Conservation (phyloP, 2,888 invertebrate genomes). For the Phragmatobia fuliginosa region DNA sequence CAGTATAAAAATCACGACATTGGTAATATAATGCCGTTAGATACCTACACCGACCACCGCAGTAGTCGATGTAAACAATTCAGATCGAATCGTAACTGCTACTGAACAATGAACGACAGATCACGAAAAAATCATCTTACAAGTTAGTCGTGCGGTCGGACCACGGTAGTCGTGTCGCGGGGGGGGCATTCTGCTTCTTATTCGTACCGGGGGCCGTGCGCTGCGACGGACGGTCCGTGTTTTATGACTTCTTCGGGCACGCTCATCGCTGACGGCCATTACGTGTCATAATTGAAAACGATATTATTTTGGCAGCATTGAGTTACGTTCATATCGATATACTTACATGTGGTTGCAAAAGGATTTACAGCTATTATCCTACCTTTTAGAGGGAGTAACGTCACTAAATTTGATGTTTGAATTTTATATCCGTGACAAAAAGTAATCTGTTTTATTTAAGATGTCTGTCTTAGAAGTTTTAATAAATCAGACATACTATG, state of each 20-base stretch:
- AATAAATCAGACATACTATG: not conserved
- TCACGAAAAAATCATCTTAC: constrained; percentile 86
- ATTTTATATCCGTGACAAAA: not conserved
- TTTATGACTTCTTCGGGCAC: constrained; percentile 42
- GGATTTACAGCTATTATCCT: not conserved
- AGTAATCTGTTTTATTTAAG: not conserved
- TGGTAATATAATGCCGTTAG: constrained; percentile 12
- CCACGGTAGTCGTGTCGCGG: constrained; percentile 77
- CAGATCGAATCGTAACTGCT: constrained; percentile 81
- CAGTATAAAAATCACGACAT: constrained; percentile 46
- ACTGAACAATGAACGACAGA: constrained; percentile 84
- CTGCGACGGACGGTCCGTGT: constrained; percentile 34
- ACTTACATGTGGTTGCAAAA: not conserved
- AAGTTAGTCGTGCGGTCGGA: constrained; percentile 77
- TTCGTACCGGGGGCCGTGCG: constrained; percentile 26
- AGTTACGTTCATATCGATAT: not conserved
- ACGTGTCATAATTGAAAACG: constrained; percentile 33
- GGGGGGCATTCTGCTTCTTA: constrained; percentile 41
- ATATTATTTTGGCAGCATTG: constrained; percentile 30
- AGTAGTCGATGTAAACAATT: constrained; percentile 74
- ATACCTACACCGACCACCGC: constrained; percentile 58
- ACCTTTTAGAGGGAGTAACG: not conserved
- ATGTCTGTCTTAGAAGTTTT: not conserved
- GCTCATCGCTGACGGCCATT: constrained; percentile 41
- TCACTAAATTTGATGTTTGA: not conserved